Conservation (phyloP, 1,140 invertebrate species). For the Panagrolaimus sp. region DNA sequence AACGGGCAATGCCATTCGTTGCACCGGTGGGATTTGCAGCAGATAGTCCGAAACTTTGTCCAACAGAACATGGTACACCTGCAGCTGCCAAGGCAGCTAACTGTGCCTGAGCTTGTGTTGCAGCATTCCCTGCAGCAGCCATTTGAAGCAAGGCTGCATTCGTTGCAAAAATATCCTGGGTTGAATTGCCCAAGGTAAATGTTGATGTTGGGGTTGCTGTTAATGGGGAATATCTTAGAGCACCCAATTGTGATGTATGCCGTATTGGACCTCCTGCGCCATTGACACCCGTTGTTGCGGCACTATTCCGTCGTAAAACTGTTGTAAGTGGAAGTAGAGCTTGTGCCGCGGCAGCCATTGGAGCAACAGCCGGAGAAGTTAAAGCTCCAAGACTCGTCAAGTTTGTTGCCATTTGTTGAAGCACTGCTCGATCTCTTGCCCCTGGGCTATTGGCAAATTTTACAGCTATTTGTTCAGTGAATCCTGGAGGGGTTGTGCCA, state of each 20-base stretch:
- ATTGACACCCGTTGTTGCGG: slow-evolving; percentile 61
- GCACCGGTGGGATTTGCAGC: neutral
- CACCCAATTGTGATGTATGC: slow-evolving; percentile 66
- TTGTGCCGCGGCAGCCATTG: slow-evolving; percentile 58
- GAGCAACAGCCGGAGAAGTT: neutral
- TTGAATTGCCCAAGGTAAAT: slow-evolving; percentile 9
- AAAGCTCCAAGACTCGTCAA: neutral
- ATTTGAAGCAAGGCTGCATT: slow-evolving; percentile 72
- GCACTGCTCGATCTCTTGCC: slow-evolving; percentile 14
- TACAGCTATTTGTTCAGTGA: slow-evolving; percentile 92
- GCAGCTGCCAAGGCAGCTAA: slow-evolving; percentile 24
- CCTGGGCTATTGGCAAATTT: slow-evolving; percentile 87
- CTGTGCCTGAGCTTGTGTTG: slow-evolving; percentile 18
- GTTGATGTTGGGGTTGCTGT: slow-evolving; percentile 64
- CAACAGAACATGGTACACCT: slow-evolving; percentile 11
- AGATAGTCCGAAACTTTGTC: neutral
- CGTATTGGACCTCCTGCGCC: slow-evolving; percentile 65
- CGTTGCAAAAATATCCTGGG: slow-evolving; percentile 65
- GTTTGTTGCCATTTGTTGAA: slow-evolving; percentile 24
- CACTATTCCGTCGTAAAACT: slow-evolving; percentile 20
- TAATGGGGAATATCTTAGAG: slow-evolving; percentile 80
- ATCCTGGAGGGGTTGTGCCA: slow-evolving; percentile 88
- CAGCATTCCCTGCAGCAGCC: slow-evolving; percentile 66
- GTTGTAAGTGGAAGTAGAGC: slow-evolving; percentile 65
- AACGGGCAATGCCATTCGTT: neutral